Percentiles rank a stretch among this genome's conserved stretches.
Conservation (phyloP, 2,113 vertebrate species). For the Pterocles gutturalis region DNA sequence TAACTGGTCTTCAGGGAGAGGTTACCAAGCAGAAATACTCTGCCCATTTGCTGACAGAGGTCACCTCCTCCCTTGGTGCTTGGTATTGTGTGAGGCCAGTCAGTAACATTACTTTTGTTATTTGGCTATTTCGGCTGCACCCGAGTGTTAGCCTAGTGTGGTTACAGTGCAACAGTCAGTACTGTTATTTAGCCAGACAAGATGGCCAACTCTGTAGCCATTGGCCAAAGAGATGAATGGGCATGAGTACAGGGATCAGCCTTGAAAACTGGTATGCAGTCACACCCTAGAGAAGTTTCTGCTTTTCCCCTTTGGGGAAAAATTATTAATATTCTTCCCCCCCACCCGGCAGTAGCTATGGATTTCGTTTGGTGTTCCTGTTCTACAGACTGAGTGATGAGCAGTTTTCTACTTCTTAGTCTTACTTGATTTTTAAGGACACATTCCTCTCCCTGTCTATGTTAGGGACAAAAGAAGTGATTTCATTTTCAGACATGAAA, state of each 20-base stretch:
- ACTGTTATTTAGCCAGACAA: not conserved
- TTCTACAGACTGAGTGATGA: not conserved
- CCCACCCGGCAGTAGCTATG: not conserved
- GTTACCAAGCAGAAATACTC: not conserved
- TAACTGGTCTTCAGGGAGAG: not conserved
- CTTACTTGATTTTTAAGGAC: not conserved
- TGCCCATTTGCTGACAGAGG: not conserved
- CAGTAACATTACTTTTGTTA: not conserved
- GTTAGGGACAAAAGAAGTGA: not conserved
- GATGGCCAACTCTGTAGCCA: not conserved
- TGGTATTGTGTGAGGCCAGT: not conserved
- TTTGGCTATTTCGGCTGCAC: not conserved
- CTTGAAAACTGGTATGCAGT: not conserved
- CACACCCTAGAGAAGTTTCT: not conserved
- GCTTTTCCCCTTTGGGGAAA: not conserved
- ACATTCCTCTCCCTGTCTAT: not conserved
- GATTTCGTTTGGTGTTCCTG: not conserved
- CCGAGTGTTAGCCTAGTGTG: not conserved
- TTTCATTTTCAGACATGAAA: not conserved
- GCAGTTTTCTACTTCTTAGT: not conserved
- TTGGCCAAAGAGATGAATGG: not conserved
- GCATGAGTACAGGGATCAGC: not conserved
- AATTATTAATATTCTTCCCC: not conserved
- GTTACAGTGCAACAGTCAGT: not conserved
- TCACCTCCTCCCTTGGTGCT: not conserved